These are phyloP conservation scores for Cossypha niveicapilla DNA, from an alignment of 2,797 vertebrate species.

Conservation along the genomic window DNA sequence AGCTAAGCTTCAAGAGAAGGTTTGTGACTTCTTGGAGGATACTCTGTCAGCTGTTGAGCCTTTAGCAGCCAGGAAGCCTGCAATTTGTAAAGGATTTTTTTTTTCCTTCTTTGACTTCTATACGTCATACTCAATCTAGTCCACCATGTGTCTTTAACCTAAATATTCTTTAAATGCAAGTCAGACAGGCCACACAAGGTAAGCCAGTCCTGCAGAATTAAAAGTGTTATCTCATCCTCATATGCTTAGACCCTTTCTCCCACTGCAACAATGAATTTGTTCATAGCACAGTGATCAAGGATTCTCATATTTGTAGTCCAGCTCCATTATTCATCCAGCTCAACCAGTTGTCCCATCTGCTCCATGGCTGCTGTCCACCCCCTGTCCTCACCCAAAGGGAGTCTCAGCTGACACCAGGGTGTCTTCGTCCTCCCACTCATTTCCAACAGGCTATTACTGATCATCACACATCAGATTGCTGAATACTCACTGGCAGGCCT, in stretches of 20 bases:
- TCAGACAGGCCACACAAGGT: neutral
- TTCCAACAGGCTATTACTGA: neutral
- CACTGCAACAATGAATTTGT: neutral
- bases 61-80: slow-evolving; percentile 43
- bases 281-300: neutral
- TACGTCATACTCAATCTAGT: neutral
- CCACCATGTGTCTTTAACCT: neutral
- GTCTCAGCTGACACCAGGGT: neutral
- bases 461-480: neutral
- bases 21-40: slow-evolving; percentile 28
- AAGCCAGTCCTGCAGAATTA: neutral
- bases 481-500: neutral
- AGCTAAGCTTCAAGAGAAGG: neutral
- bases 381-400: fast-evolving
- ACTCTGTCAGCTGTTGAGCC: neutral
- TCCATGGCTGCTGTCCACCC: fast-evolving
- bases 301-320: neutral
- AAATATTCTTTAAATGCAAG: slow-evolving; percentile 2
- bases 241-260: neutral
- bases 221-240: neutral
- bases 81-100: neutral
- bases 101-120: neutral
- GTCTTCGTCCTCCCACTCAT: neutral
- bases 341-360: neutral
- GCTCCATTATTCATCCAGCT: neutral